These are phyloP conservation scores for Eublepharis macularius DNA, from an alignment of 2,113 vertebrate genomes.

Conservation along the genomic window DNA sequence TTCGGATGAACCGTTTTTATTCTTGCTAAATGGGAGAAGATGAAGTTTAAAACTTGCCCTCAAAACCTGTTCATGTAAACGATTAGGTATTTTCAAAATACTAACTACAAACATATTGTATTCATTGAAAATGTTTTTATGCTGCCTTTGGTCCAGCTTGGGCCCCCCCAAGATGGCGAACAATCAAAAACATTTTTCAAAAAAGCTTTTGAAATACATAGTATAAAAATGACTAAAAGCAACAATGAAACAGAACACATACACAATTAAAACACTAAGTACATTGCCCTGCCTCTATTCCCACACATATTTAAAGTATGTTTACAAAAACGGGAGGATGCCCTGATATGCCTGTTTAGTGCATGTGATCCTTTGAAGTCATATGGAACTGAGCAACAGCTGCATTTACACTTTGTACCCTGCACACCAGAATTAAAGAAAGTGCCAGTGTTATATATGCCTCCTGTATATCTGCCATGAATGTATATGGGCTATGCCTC, in stretches of 20 bases:
- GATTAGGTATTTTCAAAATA: background rate
- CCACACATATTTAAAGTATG: background rate
- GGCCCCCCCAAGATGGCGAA: too few relatives aligned
- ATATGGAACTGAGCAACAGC: background rate
- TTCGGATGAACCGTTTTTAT: slow-evolving; percentile 60
- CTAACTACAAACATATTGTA: background rate
- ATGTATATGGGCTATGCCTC: too few relatives aligned
- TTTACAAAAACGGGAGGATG: background rate
- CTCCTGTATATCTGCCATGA: too few relatives aligned
- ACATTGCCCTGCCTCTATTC: background rate
- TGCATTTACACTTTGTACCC: background rate
- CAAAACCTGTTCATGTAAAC: slow-evolving; percentile 23
- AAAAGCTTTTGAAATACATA: background rate
- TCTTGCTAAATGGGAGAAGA: slow-evolving; percentile 42
- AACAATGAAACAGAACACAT: background rate
- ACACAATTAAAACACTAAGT: background rate
- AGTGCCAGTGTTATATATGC: too few relatives aligned
- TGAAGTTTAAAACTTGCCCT: slow-evolving; percentile 49
- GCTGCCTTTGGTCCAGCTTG: too few relatives aligned
- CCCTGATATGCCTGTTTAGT: too few relatives aligned
- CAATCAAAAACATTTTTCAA: background rate
- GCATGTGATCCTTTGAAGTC: background rate
- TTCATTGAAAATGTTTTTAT: too few relatives aligned
- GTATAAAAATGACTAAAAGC: too few relatives aligned
- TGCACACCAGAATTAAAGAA: background rate